Conservation (phyloP, 2,113 vertebrate genomes). For the Gambusia affinis region DNA sequence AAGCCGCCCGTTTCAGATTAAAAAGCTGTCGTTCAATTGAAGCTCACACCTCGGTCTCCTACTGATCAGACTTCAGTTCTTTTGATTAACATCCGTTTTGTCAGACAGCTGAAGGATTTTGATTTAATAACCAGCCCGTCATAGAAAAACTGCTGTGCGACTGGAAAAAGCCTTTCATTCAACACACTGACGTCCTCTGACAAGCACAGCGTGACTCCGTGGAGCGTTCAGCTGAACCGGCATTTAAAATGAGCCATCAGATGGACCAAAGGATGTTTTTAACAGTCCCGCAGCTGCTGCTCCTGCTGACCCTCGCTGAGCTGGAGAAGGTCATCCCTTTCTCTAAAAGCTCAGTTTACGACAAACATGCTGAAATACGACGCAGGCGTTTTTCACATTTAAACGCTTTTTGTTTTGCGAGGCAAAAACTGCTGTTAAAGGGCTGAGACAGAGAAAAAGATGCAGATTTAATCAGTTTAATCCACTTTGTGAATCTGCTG, state of each 20-base stretch:
- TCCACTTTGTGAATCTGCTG: not conserved
- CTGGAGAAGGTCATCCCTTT: constrained; percentile 8
- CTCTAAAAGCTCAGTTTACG: constrained; percentile 13
- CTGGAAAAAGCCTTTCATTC: not conserved
- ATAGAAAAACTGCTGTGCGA: not conserved
- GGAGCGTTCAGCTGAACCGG: not conserved
- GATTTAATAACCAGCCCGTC: not conserved
- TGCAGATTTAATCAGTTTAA: not conserved
- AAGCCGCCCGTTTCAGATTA: not conserved
- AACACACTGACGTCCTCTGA: not conserved
- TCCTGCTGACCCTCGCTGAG: not conserved
- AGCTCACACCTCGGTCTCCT: not conserved
- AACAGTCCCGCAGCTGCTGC: not conserved
- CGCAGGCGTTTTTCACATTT: not conserved
- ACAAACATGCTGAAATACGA: not conserved
- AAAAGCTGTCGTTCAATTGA: not conserved
- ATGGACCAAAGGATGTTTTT: not conserved
- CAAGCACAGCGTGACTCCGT: not conserved
- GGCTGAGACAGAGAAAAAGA: not conserved
- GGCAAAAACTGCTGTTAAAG: not conserved
- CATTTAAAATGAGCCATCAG: not conserved
- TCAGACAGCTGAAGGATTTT: not conserved
- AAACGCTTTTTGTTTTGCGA: not conserved
- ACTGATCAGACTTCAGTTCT: not conserved
- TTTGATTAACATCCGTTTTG: not conserved